Base-by-base conservation (phyloP, 2,888 invertebrate genomes). In the Aethes cnicana region DNA sequence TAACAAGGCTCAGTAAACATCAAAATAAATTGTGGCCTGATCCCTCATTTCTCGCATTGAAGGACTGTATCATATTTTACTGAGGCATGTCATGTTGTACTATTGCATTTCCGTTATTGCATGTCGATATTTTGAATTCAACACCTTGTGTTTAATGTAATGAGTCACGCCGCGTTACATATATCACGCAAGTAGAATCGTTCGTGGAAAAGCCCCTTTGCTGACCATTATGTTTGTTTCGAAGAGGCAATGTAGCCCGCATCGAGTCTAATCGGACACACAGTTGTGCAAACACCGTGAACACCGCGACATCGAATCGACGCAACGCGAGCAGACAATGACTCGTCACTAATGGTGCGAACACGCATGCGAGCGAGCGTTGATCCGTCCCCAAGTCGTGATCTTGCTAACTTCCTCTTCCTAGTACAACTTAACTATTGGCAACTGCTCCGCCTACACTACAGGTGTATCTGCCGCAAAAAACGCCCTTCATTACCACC, bases 301-400 rank as follows among this genome's bases (percentile, higher is more conserved):
- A 35, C 18, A 16, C 14, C n/a, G 20, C 17, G 8, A 21, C 20
- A 21, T 9, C 11, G 26, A 9, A 43, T 8, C 14, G 21, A 43
- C 28, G 11, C 12, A 36, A 36, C 26, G 6, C 53, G 50, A 50
- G 55, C 57, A 55, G 62, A 64, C 64, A 72, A 76, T 74, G 68
- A 68, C 56, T 66, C 66, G 74, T 72, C 58, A 58, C 74, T 77
- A 78, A 77, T 76, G 67, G 69, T 61, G 64, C 64, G 66, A 59
- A 60, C 79, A 73, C 69, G 79, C 72, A 65, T 76, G 71, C 63
- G 73, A 74, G 17, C 66, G 66, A 72, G 55, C 71, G 62, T 72
- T 75, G 76, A 72, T 74, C 74, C 59, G 59, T 56, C 55, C 16
- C 36, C 41, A 33, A 65, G 62, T 68, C 67, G 65, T 62, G 67